A percentile compares a stretch with the other conserved stretches of the same genome.
Conservation (phyloP, 2,888 invertebrate genomes). For the Drosophila eohydei region DNA sequence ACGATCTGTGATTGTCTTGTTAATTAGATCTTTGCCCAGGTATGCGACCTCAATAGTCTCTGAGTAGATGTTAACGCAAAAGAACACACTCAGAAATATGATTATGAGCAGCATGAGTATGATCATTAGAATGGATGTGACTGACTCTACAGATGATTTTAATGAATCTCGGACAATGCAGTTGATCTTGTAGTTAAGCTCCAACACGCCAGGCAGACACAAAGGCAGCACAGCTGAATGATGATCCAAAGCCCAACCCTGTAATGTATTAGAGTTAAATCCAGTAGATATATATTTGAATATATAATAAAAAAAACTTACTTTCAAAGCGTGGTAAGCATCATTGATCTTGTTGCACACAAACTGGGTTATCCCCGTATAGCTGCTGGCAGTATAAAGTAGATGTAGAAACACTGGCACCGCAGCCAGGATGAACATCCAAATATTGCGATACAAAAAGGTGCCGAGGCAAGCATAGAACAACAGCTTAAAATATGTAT, state of each 20-base stretch:
- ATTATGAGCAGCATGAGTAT: conserved; percentile 92
- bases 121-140: conserved; percentile 94
- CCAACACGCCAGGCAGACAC: conserved; percentile 91
- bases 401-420: conserved; percentile 88
- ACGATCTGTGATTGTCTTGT: conserved; percentile 94
- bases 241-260: conserved; percentile 86
- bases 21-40: conserved; percentile 94
- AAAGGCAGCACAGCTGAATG: conserved; percentile 90
- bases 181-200: conserved; percentile 89
- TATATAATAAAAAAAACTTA: conserved; percentile 18
- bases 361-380: conserved; percentile 81
- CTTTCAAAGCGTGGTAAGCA: conserved; percentile 67
- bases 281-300: neutral
- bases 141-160: conserved; percentile 92
- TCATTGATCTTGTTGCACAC: conserved; percentile 70
- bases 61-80: conserved; percentile 91
- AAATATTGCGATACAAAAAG: conserved; percentile 94
- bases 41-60: conserved; percentile 97
- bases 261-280: conserved; percentile 35
- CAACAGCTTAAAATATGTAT: conserved; percentile 90
- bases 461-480: conserved; percentile 93
- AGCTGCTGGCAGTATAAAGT: conserved; percentile 73
- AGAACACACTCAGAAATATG: conserved; percentile 91
- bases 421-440: conserved; percentile 91
- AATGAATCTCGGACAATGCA: conserved; percentile 87